phyloP scores from a whole-genome alignment of 2,888 invertebrate species.

The Pyrrhosoma nymphula region DNA sequence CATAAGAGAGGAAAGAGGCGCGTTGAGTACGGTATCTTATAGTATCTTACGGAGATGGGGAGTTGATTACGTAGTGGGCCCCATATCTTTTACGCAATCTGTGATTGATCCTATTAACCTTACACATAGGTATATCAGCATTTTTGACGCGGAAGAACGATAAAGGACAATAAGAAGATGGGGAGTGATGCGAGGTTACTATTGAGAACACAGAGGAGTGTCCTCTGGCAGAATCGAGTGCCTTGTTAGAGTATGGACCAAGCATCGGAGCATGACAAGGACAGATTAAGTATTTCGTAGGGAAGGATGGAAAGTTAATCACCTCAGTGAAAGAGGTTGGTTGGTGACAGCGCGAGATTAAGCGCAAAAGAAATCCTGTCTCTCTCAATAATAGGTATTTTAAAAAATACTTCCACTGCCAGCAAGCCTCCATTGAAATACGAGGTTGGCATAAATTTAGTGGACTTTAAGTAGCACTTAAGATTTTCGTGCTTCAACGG shows the following conservation, averaged over 20 bases:
- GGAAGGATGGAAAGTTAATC: neutral
- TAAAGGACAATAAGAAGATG: neutral
- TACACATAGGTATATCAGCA: neutral
- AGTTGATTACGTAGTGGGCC: neutral
- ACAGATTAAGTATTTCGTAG: neutral
- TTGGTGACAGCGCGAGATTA: too few species aligned
- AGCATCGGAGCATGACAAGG: neutral
- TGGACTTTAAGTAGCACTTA: too few species aligned
- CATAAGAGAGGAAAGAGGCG: neutral
- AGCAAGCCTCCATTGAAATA: too few species aligned
- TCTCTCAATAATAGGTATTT: too few species aligned
- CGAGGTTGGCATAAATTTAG: too few species aligned
- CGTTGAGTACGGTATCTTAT: neutral
- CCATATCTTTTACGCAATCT: neutral
- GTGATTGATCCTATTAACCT: neutral
- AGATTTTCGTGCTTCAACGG: too few species aligned
- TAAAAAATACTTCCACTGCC: too few species aligned
- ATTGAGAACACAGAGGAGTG: neutral
- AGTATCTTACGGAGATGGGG: neutral
- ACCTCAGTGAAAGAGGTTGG: too few species aligned
- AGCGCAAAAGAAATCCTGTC: too few species aligned
- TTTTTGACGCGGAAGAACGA: neutral
- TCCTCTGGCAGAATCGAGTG: neutral
- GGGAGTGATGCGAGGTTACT: neutral
- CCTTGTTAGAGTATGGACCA: neutral